A percentile compares a stretch with the other conserved stretches of the same genome.
Conservation (phyloP, 2,113 vertebrate species). For the Pterocles orientalis region DNA sequence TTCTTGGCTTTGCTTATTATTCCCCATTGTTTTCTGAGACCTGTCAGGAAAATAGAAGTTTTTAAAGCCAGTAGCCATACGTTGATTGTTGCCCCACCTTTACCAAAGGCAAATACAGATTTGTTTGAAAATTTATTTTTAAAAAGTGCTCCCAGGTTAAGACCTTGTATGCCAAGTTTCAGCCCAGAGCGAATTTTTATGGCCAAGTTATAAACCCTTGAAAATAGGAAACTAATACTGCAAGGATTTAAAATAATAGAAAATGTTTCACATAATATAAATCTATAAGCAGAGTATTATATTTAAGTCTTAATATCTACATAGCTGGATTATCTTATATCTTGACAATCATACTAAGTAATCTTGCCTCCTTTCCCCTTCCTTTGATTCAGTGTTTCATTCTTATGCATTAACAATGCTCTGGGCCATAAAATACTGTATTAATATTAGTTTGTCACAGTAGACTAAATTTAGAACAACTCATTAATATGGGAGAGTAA, state of each 20-base stretch:
- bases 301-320: constrained; percentile 89
- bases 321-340: constrained; percentile 82
- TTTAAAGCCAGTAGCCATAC: neutral
- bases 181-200: constrained; percentile 76
- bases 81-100: constrained; percentile 1
- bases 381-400: constrained; percentile 80
- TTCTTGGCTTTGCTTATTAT: neutral
- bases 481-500: constrained; percentile 86
- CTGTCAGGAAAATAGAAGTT: neutral
- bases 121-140: constrained; percentile 72
- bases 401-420: constrained; percentile 84
- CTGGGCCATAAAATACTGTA: constrained; percentile 85
- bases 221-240: constrained; percentile 85
- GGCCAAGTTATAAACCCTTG: constrained; percentile 79
- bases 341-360: constrained; percentile 85
- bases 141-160: constrained; percentile 72
- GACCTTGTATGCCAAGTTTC: constrained; percentile 74
- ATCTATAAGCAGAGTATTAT: constrained; percentile 85
- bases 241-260: constrained; percentile 86
- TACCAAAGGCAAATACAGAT: constrained; percentile 37
- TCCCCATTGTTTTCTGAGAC: neutral
- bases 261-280: constrained; percentile 88
- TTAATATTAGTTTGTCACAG: constrained; percentile 89
- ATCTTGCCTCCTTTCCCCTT: constrained; percentile 71
- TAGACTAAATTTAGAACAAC: constrained; percentile 87